phyloP scores from a whole-genome alignment of 1,140 invertebrate species.

The Drosophila parabipectinata region DNA sequence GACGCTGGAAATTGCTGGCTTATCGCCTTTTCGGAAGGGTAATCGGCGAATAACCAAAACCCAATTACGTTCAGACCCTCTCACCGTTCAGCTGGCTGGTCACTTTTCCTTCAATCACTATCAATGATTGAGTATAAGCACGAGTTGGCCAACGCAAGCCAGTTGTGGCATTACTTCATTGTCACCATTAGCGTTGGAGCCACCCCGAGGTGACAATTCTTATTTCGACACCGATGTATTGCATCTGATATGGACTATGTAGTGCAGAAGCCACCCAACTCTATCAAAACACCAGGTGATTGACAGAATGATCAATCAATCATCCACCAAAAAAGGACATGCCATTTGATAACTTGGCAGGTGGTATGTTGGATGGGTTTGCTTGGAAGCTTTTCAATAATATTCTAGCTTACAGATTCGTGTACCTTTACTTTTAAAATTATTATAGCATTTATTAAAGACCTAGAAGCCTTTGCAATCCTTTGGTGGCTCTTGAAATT shows the following conservation, averaged over 20 bases:
- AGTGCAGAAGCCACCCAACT: conserved; percentile 1
- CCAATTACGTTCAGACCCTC: conserved; percentile 40
- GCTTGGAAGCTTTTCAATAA: neutral
- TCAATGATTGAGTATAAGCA: conserved; percentile 75
- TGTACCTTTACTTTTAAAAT: neutral
- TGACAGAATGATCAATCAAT: conserved; percentile 35
- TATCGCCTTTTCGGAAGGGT: conserved; percentile 43
- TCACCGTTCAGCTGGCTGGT: conserved; percentile 9
- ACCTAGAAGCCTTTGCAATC: neutral
- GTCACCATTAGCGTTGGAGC: conserved; percentile 19
- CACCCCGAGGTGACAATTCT: too few species aligned
- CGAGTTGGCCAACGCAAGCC: conserved; percentile 42
- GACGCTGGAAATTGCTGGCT: conserved; percentile 43
- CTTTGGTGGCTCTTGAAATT: conserved; percentile 9
- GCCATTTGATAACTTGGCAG: neutral
- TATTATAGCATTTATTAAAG: too few species aligned
- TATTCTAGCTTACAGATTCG: neutral
- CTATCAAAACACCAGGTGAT: neutral
- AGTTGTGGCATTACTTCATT: conserved; percentile 35
- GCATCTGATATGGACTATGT: conserved; percentile 32
- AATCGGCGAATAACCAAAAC: conserved; percentile 50
- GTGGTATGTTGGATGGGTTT: neutral
- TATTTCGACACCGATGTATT: conserved; percentile 7
- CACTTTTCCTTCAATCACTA: conserved; percentile 38
- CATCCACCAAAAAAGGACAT: conserved; percentile 1